Evolutionary conservation across 2,113 vertebrate genomes (phyloP).

Genomic region (Cephalophus harveyi): DNA sequence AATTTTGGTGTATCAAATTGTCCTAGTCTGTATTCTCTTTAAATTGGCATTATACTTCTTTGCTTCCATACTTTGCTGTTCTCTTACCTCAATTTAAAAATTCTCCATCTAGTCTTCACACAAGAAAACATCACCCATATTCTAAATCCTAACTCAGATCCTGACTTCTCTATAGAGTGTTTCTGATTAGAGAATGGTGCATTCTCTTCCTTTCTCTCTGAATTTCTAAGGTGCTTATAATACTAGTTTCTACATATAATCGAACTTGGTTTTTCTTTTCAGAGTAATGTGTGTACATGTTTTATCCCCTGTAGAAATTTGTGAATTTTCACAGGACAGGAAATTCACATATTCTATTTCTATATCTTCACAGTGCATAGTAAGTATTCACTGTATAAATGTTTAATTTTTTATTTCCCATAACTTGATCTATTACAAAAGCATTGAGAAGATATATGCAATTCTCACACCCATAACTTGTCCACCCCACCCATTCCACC

Average conservation of each 20-base stretch:
- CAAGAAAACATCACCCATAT: not conserved
- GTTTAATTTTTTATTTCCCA: not conserved
- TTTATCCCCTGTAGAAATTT: slow-evolving; percentile 7
- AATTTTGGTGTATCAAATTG: not conserved
- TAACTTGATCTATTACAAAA: not conserved
- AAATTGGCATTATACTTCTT: not conserved
- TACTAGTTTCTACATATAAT: not conserved
- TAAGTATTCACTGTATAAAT: not conserved
- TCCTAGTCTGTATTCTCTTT: not conserved
- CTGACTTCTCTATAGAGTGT: not conserved
- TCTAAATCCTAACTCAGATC: not conserved
- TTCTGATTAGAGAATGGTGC: not conserved
- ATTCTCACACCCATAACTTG: not conserved
- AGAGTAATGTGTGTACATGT: not conserved
- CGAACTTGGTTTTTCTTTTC: not conserved
- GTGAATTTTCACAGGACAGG: not conserved
- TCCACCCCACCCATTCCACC: not conserved
- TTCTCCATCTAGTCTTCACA: not conserved
- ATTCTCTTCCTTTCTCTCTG: not conserved
- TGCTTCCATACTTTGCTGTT: not conserved
- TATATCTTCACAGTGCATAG: not conserved
- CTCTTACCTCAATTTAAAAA: not conserved
- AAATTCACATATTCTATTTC: not conserved
- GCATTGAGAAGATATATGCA: not conserved
- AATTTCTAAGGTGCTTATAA: slow-evolving; percentile 12